A percentile compares a stretch with the other conserved stretches of the same genome.
Evolutionary conservation across 2,113 vertebrate genomes (phyloP).

Genomic region (Noctilio leporinus): DNA sequence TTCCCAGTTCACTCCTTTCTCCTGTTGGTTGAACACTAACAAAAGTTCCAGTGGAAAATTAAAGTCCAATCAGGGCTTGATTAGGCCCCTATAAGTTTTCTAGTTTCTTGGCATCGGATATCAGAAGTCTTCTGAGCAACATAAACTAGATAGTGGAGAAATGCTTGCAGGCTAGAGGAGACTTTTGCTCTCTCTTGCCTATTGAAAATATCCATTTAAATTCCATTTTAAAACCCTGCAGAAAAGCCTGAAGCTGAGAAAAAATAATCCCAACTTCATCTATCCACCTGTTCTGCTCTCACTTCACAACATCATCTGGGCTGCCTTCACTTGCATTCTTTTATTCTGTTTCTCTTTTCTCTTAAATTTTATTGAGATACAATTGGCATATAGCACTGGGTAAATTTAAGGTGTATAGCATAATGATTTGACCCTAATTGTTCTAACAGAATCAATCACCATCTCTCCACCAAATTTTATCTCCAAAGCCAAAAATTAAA

Average conservation of each 20-base stretch:
- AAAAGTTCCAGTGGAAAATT: background rate
- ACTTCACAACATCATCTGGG: background rate
- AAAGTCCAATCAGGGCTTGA: background rate
- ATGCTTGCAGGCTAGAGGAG: background rate
- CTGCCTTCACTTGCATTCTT: background rate
- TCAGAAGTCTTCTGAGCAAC: background rate
- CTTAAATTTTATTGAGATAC: background rate
- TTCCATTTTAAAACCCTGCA: background rate
- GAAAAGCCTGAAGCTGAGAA: background rate
- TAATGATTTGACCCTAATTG: background rate
- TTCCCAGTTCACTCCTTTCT: background rate
- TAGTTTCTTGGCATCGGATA: background rate
- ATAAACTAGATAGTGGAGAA: background rate
- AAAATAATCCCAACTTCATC: background rate
- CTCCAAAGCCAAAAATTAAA: conserved; percentile 1
- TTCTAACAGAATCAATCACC: background rate
- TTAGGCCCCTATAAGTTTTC: background rate
- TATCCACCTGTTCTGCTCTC: background rate
- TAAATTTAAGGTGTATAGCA: background rate
- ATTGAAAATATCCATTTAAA: background rate
- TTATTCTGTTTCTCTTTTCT: background rate
- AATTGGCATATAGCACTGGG: background rate
- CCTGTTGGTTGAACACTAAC: background rate
- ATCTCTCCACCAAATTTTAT: background rate
- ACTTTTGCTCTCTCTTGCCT: background rate